These are phyloP conservation scores for Tautogolabrus adspersus DNA, from an alignment of 2,113 vertebrate genomes.

Conservation along the genomic window DNA sequence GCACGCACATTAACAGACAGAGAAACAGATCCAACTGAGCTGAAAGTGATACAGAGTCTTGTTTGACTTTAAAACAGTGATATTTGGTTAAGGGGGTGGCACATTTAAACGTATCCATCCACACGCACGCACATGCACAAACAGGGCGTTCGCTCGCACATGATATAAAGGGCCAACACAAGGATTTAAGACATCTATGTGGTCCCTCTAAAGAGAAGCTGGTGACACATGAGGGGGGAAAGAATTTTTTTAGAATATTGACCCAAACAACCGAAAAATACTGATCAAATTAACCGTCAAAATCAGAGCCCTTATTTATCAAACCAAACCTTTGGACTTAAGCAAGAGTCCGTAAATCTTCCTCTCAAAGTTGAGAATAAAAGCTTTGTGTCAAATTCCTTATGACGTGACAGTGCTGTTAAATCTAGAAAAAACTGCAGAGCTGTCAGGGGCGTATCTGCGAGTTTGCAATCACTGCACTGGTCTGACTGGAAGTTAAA, in stretches of 20 bases:
- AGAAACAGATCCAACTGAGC: slow-evolving; percentile 45
- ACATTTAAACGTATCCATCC: slow-evolving; percentile 12
- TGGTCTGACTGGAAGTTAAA: too few species aligned
- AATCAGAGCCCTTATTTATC: slow-evolving; percentile 47
- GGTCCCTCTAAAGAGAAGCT: slow-evolving; percentile 78
- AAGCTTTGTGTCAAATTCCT: too few species aligned
- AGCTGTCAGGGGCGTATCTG: too few species aligned
- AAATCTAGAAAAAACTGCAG: too few species aligned
- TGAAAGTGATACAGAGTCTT: slow-evolving; percentile 33
- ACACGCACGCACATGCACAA: slow-evolving; percentile 24
- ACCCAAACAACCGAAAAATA: slow-evolving; percentile 4
- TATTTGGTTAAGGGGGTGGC: slow-evolving; percentile 46
- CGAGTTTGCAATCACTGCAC: background rate
- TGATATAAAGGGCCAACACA: slow-evolving; percentile 63
- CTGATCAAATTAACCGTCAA: slow-evolving; percentile 11
- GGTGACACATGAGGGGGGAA: slow-evolving; percentile 72
- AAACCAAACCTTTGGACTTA: slow-evolving; percentile 17
- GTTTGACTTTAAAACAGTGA: slow-evolving; percentile 52
- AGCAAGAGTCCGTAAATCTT: too few species aligned
- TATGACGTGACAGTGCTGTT: too few species aligned
- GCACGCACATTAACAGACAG: slow-evolving; percentile 29
- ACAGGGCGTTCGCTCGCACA: slow-evolving; percentile 21
- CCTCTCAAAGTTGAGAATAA: too few species aligned
- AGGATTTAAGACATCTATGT: slow-evolving; percentile 75
- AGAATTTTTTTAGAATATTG: slow-evolving; percentile 28